A percentile compares a stretch with the other conserved stretches of the same genome.
Evolutionary conservation across 1,140 invertebrate species (phyloP).

Genomic region (Drosophila mayri): DNA sequence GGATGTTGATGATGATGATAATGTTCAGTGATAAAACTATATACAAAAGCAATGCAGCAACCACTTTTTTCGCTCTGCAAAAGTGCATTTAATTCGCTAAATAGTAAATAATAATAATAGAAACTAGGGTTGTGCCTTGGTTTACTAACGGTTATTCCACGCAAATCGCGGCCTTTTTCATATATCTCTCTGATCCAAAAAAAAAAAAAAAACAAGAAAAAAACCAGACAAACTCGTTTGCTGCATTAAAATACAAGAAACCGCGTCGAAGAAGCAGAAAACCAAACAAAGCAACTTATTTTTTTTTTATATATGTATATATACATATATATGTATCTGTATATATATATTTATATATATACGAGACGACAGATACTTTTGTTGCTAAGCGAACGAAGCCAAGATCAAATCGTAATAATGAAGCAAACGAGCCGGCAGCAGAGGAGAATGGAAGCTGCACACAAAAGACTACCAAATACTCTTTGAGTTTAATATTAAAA

Average conservation of each 20-base stretch:
- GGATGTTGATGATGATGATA: not conserved
- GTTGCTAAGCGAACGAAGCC: constrained; percentile 72
- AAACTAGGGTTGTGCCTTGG: constrained; percentile 36
- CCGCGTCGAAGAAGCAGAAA: constrained; percentile 43
- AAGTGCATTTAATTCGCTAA: constrained; percentile 27
- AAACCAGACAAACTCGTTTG: constrained; percentile 75
- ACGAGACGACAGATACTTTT: constrained; percentile 55
- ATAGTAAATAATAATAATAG: constrained; percentile 12
- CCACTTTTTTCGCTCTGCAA: constrained; percentile 7
- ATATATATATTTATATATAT: not conserved
- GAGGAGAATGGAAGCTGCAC: constrained; percentile 8
- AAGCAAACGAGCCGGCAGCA: constrained; percentile 17
- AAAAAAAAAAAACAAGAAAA: constrained; percentile 29
- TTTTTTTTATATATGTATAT: constrained; percentile 12
- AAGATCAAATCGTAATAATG: constrained; percentile 68
- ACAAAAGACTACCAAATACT: not conserved
- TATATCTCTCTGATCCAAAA: constrained; percentile 12
- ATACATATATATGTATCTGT: not conserved
- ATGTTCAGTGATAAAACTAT: constrained; percentile 1
- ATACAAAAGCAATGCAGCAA: constrained; percentile 14
- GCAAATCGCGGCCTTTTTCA: constrained; percentile 13
- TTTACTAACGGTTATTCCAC: constrained; percentile 45
- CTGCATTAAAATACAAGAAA: constrained; percentile 50
- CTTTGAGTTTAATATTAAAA: not conserved
- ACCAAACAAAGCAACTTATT: constrained; percentile 53